Evolutionary conservation across 2,113 vertebrate genomes (phyloP), one percentile per base, ranked within the genome.

Genomic region (Tachycineta bicolor): DNA sequence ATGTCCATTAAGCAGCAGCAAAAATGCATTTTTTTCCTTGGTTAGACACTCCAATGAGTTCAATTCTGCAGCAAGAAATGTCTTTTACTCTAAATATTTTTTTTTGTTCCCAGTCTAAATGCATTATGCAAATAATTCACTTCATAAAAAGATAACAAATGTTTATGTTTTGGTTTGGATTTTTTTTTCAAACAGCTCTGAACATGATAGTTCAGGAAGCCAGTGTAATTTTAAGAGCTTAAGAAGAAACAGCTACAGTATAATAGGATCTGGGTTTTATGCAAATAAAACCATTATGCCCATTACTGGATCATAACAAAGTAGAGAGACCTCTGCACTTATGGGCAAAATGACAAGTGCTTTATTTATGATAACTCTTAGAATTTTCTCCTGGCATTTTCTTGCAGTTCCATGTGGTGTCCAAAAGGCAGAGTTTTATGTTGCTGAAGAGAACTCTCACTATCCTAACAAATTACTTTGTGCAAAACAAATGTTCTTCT

Each of bases 201-300:
- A 56, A 91, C 90, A 74, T 58, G 75, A 79, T 81, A 83, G 89
- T 85, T 96, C 74, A 91, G 77, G 55, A 94, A 89, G 67, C 46
- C 43, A 62, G 59, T 85, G 44, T 92, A 90, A 94, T 93, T 95
- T 94, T 83, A 96, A 95, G 49, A 94, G 59, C 80, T 87, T 96
- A 94, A 92, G 69, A 96, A 95, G 74, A 18, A 92, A 50, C 79
- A 93, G 86, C 74, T 90, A 97, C 87, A 87, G 80, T 87, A 71
- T 94, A 97, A 97, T 93, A 81, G 85, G 93, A 96, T 96, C 80
- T 92, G 63, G 75, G 77, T 28, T 97, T 96, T 97, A 97, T 97
- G 96, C 83, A 96, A 80, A 97, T 96, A 93, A 93, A 96, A 91
- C 80, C 83, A 89, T 96, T 96, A 92, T 91, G 83, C 39, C 94